Percentiles rank a stretch among this genome's conserved stretches.
phyloP scores from a whole-genome alignment of 2,113 vertebrate species.

The human region GRCh38 chr9:123771001-123771500 shows the following conservation, averaged over 20 bases:
- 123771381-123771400: conserved; percentile 24
- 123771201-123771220: background rate
- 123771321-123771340: conserved; percentile 36
- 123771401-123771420: conserved; percentile 49
- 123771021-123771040: conserved; percentile 60
- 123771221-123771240: background rate
- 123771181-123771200: conserved; percentile 42
- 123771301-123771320: background rate
- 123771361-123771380: background rate
- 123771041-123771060: conserved; percentile 48
- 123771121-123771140: background rate
- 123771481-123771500: conserved; percentile 48
- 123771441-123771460: background rate
- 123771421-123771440: conserved; percentile 52
- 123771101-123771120: background rate
- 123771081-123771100: background rate
- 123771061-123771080: conserved; percentile 35
- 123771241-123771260: conserved; percentile 10
- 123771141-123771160: conserved; percentile 7
- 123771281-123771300: conserved; percentile 16
- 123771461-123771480: conserved; percentile 40
- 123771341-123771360: background rate
- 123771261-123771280: background rate
- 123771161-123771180: background rate
- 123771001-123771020: conserved; percentile 67